phyloP scores from a whole-genome alignment of 2,797 vertebrate species.

The Gambelia wislizenii region DNA sequence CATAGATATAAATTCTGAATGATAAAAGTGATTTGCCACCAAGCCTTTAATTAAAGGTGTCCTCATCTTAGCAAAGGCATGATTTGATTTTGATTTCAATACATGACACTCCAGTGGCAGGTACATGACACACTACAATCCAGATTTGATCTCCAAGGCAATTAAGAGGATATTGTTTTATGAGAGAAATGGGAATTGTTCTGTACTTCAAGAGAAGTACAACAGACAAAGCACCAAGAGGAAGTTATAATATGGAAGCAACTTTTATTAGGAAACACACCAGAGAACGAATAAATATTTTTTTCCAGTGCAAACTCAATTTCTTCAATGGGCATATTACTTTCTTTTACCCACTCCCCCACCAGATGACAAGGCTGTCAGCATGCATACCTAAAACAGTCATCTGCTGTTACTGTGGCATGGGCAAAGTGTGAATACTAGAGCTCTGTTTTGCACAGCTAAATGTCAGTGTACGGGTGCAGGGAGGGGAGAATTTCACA shows the following conservation, averaged over 20 bases:
- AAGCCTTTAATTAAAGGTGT: slow-evolving; percentile 41
- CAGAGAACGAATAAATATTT: slow-evolving; percentile 16
- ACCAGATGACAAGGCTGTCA: background rate
- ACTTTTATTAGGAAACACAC: slow-evolving; percentile 25
- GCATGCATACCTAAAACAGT: background rate
- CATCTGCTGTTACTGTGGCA: background rate
- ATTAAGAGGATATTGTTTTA: slow-evolving; percentile 17
- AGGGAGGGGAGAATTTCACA: background rate
- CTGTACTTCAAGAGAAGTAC: background rate
- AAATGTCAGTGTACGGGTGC: background rate
- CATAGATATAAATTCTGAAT: slow-evolving; percentile 17
- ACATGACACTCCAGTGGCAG: slow-evolving; percentile 37
- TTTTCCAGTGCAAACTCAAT: slow-evolving; percentile 16
- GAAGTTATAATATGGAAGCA: background rate
- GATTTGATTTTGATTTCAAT: slow-evolving; percentile 46
- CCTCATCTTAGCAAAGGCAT: slow-evolving; percentile 35
- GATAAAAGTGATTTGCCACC: slow-evolving; percentile 23
- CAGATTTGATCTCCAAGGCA: slow-evolving; percentile 29
- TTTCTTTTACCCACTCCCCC: background rate
- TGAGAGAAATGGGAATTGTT: slow-evolving; percentile 33
- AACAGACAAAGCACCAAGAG: background rate
- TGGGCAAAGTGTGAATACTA: background rate
- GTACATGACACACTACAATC: slow-evolving; percentile 9
- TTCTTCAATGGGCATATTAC: background rate
- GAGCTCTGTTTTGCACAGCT: background rate